These are phyloP conservation scores for Protodeltote pygarga DNA, from an alignment of 2,888 invertebrate species.

Conservation along the genomic window DNA sequence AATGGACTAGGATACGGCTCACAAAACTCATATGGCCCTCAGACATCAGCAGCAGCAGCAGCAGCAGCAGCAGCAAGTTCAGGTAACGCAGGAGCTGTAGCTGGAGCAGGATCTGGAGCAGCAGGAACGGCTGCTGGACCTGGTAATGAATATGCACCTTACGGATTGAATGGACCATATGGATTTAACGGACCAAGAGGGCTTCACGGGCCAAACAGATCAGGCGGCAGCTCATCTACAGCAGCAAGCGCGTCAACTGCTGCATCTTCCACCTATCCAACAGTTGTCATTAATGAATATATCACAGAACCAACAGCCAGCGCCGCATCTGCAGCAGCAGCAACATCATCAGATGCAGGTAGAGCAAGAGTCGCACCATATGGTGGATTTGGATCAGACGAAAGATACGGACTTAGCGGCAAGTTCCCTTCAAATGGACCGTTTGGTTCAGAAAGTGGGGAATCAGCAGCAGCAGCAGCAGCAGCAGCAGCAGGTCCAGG, in stretches of 20 bases:
- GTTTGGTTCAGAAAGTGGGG: too few relatives aligned
- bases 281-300: too few relatives aligned
- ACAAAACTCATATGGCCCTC: too few relatives aligned
- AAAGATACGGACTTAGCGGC: neutral
- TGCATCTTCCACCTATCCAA: too few relatives aligned
- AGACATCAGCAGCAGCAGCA: constrained; percentile 20
- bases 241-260: constrained; percentile 3
- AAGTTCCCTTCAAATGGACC: too few relatives aligned
- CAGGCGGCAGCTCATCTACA: neutral
- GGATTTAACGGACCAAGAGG: neutral
- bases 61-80: constrained; percentile 9
- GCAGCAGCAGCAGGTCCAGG: constrained; percentile 13
- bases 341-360: constrained; percentile 1
- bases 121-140: constrained; percentile 4
- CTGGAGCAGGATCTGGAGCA: constrained; percentile 5
- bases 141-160: too few relatives aligned
- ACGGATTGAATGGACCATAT: too few relatives aligned
- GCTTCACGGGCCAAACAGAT: neutral
- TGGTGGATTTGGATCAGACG: constrained; percentile 7
- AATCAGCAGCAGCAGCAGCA: constrained; percentile 3
- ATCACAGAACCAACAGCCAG: too few relatives aligned
- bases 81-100: constrained; percentile 1
- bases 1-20: too few relatives aligned
- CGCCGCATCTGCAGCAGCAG: neutral
- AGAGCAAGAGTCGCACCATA: neutral